phyloP scores from a whole-genome alignment of 2,888 invertebrate genomes.

The Drosophila tripunctata region DNA sequence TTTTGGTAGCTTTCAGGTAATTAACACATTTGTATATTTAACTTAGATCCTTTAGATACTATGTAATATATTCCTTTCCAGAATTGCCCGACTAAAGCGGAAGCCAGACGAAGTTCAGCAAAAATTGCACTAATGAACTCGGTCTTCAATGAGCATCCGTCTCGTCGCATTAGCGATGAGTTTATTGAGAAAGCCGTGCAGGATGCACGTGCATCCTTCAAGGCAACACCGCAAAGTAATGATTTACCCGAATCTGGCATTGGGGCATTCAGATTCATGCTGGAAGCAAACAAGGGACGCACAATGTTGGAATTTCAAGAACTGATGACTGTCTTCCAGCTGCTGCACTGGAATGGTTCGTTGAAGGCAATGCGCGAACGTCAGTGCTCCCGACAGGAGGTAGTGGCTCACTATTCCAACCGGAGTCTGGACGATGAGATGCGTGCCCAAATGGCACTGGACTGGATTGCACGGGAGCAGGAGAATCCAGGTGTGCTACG shows the following conservation, averaged over 20 bases:
- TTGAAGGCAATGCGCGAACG: constrained; percentile 97
- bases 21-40: background rate
- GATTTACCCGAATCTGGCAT: constrained; percentile 90
- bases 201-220: constrained; percentile 95
- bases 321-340: constrained; percentile 98
- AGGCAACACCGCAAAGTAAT: constrained; percentile 87
- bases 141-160: constrained; percentile 97
- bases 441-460: constrained; percentile 97
- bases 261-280: constrained; percentile 90
- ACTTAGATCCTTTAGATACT: background rate
- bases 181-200: constrained; percentile 97
- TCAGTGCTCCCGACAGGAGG: constrained; percentile 96
- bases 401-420: constrained; percentile 96
- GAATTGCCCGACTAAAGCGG: constrained; percentile 97
- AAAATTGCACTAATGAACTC: constrained; percentile 98
- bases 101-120: constrained; percentile 96
- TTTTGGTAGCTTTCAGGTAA: constrained; percentile 97
- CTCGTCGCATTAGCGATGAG: constrained; percentile 95
- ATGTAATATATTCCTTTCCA: constrained; percentile 79
- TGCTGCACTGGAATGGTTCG: constrained; percentile 98
- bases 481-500: constrained; percentile 90
- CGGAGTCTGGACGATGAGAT: constrained; percentile 96
- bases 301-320: constrained; percentile 98
- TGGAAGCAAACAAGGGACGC: constrained; percentile 93
- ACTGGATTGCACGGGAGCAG: constrained; percentile 95